A percentile compares a stretch with the other conserved stretches of the same genome.
phyloP scores from a whole-genome alignment of 2,113 vertebrate species.

The Felis chaus region DNA sequence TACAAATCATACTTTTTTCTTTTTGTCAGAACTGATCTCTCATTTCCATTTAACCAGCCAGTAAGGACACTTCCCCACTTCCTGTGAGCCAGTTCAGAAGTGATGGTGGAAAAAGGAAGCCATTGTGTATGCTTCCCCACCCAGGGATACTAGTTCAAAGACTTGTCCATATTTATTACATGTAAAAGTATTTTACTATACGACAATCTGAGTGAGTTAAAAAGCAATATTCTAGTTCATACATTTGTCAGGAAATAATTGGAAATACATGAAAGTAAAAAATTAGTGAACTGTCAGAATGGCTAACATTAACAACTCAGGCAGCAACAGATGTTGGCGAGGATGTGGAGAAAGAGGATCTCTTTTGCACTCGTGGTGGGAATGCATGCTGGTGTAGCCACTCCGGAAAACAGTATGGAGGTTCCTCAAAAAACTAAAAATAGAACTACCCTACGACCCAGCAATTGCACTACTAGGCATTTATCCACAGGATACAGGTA shows the following conservation, averaged over 20 bases:
- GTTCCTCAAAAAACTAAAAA: too few relatives aligned
- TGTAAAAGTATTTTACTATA: not conserved
- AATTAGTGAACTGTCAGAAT: not conserved
- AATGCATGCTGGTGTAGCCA: too few relatives aligned
- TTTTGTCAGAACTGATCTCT: not conserved
- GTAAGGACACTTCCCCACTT: not conserved
- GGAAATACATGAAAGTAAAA: conserved; percentile 38
- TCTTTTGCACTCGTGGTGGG: too few relatives aligned
- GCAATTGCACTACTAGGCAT: too few relatives aligned
- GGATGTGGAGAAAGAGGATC: too few relatives aligned
- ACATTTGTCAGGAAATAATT: not conserved
- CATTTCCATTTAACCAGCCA: not conserved
- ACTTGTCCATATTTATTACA: not conserved
- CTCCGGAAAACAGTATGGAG: too few relatives aligned
- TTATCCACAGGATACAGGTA: too few relatives aligned
- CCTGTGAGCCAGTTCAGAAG: not conserved
- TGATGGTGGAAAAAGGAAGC: not conserved
- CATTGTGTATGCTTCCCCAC: not conserved
- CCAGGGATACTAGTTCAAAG: not conserved
- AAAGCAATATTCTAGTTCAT: not conserved
- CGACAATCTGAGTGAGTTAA: not conserved
- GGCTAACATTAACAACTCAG: too few relatives aligned
- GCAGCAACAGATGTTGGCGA: too few relatives aligned
- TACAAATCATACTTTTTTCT: not conserved
- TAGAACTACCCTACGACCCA: too few relatives aligned